Base-by-base conservation (phyloP, 2,888 invertebrate species). In the Erebia ligea region DNA sequence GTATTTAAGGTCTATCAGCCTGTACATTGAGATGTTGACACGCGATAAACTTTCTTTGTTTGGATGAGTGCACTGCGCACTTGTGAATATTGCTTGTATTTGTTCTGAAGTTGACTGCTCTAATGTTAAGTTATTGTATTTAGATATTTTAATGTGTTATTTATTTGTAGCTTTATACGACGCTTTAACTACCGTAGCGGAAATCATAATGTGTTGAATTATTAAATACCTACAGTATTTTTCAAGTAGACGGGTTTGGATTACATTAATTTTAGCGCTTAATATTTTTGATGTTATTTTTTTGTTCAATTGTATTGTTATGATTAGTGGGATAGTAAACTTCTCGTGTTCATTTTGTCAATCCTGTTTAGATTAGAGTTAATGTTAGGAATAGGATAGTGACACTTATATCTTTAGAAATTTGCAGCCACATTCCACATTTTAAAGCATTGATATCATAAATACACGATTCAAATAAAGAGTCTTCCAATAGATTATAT, bases 91-190 rank as follows among this genome's bases (percentile, higher is more conserved):
- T 48, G 68, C 80, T 80, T 73, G 78, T 84, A 86, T 88, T 85
- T 83, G 84, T 89, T 92, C 87, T 81, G 82, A 89, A 87, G 91
- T 91, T 91, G 88, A 89, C 88, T 89, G 89, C 88, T 88, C 75
- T 88, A 85, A 91, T 85, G 93, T 93, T 93, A 92, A 91, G 92
- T 93, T 93, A 90, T 92, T 90, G 89, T 92, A 91, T 90, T 89
- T 87, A 86, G 88, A 93, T 92, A 93, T 92, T 92, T 91, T 93
- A 93, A 91, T 85, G 86, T 89, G 93, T 93, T 93, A 92, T 93
- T 93, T 92, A 93, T 92, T 92, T 90, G 86, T 93, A 92, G 93
- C 92, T 92, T 91, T 90, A 92, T 87, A 80, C 82, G 81, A 86
- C 83, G 91, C 91, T 92, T 91, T 88, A 88, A 90, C 80, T 87